These are phyloP conservation scores for Cactoblastis cactorum DNA, from an alignment of 2,888 invertebrate genomes.

Conservation along the genomic window DNA sequence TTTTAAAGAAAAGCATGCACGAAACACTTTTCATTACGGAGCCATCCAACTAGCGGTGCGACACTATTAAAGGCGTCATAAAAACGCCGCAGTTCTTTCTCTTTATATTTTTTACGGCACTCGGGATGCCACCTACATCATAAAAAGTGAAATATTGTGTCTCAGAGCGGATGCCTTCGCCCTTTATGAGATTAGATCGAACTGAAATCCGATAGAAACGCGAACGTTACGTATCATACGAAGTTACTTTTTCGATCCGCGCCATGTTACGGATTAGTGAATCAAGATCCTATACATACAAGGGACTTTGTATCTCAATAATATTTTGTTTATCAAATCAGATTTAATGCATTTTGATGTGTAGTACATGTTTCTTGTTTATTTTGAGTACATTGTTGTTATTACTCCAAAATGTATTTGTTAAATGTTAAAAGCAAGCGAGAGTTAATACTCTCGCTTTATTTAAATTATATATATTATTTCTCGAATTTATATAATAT, in stretches of 20 bases:
- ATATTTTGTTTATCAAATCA: constrained; percentile 7
- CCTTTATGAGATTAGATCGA: constrained; percentile 65
- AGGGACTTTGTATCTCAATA: constrained; percentile 11
- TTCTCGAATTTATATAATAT: too few species aligned
- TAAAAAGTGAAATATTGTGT: constrained; percentile 75
- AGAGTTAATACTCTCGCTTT: too few species aligned
- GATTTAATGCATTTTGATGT: not conserved
- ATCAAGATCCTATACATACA: constrained; percentile 21
- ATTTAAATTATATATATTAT: too few species aligned
- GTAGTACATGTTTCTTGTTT: too few species aligned
- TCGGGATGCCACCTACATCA: constrained; percentile 66
- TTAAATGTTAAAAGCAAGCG: too few species aligned
- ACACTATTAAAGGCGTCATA: constrained; percentile 60
- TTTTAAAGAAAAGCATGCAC: constrained; percentile 15
- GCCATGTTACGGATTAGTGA: constrained; percentile 21
- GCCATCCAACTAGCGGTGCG: constrained; percentile 44
- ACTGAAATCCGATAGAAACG: constrained; percentile 64
- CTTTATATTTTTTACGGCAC: constrained; percentile 65
- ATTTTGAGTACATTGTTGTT: too few species aligned
- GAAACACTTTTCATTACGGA: constrained; percentile 30
- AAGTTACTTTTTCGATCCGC: constrained; percentile 19
- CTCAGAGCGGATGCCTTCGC: constrained; percentile 59
- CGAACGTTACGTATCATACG: constrained; percentile 28
- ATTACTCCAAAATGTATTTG: too few species aligned
- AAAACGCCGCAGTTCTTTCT: constrained; percentile 57